Base-by-base conservation (phyloP, 1,140 invertebrate genomes). In the Drosophila gunungcola region DNA sequence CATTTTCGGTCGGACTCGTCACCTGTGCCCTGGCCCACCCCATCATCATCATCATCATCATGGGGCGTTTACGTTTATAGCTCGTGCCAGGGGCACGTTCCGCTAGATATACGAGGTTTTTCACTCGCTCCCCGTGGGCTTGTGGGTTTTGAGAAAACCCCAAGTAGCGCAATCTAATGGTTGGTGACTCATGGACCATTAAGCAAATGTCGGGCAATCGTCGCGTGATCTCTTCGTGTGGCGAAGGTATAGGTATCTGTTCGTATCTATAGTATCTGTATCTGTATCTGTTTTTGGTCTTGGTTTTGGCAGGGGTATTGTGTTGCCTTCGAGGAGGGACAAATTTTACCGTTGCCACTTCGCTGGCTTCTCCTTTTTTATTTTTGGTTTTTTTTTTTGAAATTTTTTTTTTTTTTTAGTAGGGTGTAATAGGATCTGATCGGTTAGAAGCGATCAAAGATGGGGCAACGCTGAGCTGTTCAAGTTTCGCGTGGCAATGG, bases 401-500 rank as follows among this genome's bases (percentile, higher is more conserved):
- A 11, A 21, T 38, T 38, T 11, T 38, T 3, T 38, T 10, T 11
- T 0, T 11, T 38, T 10, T 10, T 38, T 1, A 13, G 45, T 4
- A 11, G 34, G 39, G 51, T 39, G 49, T 72, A 61, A 72, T 49
- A 12, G 42, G 65, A 70, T 70, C 67, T 42, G 25, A 27, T 52
- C 45, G 54, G 39, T 36, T 13, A 21, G 58, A 6, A 25, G 42
- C 49, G 48, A 46, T 46, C 51, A 70, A 65, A 38, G 43, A 67
- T 67, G 45, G 45, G 9, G 25, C 6, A 5, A n/a, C 3, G 11
- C 2, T 11, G 60, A 73, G 21, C 1, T 12, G 10, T 21, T 21
- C 16, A 21, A 21, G 16, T 21, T 67, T 56, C 76, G 70, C 80
- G 76, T 85, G 80, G 64, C 76, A 83, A 73, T 69, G 69, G 74